Base-by-base conservation (phyloP, 2,113 vertebrate genomes). In the Urocolius indicus region DNA sequence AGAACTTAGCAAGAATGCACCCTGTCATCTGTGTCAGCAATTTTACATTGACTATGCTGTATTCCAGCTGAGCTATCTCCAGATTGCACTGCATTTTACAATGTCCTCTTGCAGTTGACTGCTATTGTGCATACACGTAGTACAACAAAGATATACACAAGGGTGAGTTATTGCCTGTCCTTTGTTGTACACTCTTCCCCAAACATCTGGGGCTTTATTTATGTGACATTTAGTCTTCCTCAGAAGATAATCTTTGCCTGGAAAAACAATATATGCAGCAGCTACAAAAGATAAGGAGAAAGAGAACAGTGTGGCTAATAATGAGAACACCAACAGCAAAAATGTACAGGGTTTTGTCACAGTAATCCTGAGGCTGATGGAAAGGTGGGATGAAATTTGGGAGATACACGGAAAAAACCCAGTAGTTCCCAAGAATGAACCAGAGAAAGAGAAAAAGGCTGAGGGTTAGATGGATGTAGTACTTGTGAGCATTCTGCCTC, bases 391-490 rank as follows among this genome's bases (percentile, higher is more conserved):
- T 96, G 73, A 98, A 98, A 83, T 97, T 97, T 57, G 98, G 98
- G 81, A 91, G 73, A 55, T 97, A 97, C 58, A 96, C 78, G 13
- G 97, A 97, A 93, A 98, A 98, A 87, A 98, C 96, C 97, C 96
- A 98, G 63, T 97, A 97, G 86, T 98, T 97, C 5, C 97, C 98
- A 89, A 98, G 93, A 52, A 98, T 94, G 95, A 98, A 97, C 97
- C 98, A 98, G 86, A 98, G 92, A 54, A 97, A 98, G 65, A 97
- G 97, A 79, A 98, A 98, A 65, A 97, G 80, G 93, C 97, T 97
- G 94, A 98, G 98, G 10, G 87, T 87, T 67, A 98, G 89, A 82
- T 98, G 96, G 82, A 95, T 62, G 49, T 97, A 98, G 91, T 97
- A 98, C 81, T 91, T 96, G 95, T 97, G 96, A 16, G 87, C 94